A percentile compares a stretch with the other conserved stretches of the same genome.
Conservation (phyloP, 2,888 invertebrate genomes). For the Nesidiocoris tenuis region DNA sequence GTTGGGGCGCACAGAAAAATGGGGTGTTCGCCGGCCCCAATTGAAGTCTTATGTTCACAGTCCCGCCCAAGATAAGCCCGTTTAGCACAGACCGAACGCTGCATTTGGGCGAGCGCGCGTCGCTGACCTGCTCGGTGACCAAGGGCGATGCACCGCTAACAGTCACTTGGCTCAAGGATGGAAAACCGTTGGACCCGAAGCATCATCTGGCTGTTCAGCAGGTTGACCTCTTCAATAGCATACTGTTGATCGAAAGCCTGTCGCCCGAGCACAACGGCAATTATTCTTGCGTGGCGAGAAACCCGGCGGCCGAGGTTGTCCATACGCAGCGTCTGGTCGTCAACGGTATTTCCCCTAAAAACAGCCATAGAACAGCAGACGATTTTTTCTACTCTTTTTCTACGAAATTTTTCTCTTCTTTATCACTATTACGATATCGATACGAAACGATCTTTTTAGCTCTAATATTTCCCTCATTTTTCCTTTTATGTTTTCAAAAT, state of each 20-base stretch:
- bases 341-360: conserved; percentile 62
- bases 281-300: conserved; percentile 72
- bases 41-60: conserved; percentile 57
- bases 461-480: conserved; percentile 38
- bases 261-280: conserved; percentile 75
- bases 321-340: conserved; percentile 72
- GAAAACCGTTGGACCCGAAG: conserved; percentile 58
- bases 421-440: conserved; percentile 8
- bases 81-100: conserved; percentile 69
- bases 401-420: conserved; percentile 46
- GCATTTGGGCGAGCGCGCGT: conserved; percentile 71
- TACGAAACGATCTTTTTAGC: conserved; percentile 29
- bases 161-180: conserved; percentile 76
- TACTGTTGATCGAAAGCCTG: conserved; percentile 73
- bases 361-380: conserved; percentile 30
- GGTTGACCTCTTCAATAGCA: conserved; percentile 75
- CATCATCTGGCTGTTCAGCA: conserved; percentile 68
- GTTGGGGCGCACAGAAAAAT: too few relatives aligned
- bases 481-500: conserved; percentile 9
- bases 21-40: too few relatives aligned
- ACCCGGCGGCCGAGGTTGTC: conserved; percentile 71
- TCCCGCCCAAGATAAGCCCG: conserved; percentile 76
- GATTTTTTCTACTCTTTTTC: conserved; percentile 42
- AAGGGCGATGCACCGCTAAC: conserved; percentile 74
- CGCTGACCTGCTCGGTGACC: conserved; percentile 71